phyloP scores from a whole-genome alignment of 2,113 vertebrate genomes.

The Oreochromis niloticus region DNA sequence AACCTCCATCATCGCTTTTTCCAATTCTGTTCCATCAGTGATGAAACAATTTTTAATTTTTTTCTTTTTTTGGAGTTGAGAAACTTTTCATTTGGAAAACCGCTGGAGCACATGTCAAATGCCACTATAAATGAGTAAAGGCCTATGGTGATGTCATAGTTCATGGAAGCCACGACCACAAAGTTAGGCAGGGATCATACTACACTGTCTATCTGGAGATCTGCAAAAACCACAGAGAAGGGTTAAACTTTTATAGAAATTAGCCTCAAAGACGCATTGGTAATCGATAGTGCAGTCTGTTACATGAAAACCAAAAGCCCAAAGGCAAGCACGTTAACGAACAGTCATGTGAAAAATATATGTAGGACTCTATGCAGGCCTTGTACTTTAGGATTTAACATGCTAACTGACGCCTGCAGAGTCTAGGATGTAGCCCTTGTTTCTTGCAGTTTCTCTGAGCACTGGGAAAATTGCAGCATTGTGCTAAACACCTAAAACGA shows the following conservation, averaged over 20 bases:
- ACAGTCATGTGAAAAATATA: background rate
- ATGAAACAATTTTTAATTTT: background rate
- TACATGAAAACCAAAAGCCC: too few species aligned
- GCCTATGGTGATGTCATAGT: background rate
- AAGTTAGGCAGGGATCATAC: background rate
- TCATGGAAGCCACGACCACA: background rate
- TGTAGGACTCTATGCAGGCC: background rate
- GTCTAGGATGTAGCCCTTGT: background rate
- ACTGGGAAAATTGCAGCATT: background rate
- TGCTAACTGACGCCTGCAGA: background rate
- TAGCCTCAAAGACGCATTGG: background rate
- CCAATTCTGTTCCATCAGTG: background rate
- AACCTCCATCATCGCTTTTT: background rate
- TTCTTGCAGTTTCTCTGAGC: background rate
- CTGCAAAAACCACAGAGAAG: background rate
- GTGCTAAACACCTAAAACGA: background rate
- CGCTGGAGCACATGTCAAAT: background rate
- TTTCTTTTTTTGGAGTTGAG: background rate
- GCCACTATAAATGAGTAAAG: background rate
- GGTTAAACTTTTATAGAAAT: background rate
- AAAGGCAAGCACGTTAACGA: background rate
- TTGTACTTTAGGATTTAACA: background rate
- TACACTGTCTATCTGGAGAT: background rate
- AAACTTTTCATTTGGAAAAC: background rate
- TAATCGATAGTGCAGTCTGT: rapidly evolving